Percentiles rank a stretch among this genome's conserved stretches.
Evolutionary conservation across 2,797 vertebrate genomes (phyloP).

Genomic region (Cephalopachus bancanus): DNA sequence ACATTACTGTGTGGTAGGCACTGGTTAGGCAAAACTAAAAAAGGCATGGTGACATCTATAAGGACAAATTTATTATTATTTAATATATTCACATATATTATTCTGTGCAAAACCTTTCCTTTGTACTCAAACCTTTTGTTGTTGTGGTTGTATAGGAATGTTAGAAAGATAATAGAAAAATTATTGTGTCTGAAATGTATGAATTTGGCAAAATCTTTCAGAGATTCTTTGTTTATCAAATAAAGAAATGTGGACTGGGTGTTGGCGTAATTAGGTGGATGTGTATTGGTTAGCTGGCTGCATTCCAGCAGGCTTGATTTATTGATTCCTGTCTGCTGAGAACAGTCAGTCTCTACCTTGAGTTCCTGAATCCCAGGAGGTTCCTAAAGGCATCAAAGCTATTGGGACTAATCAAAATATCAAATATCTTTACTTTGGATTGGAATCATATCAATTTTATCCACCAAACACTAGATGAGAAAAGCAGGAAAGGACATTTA

Average conservation of each 20-base stretch:
- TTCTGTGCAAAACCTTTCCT: neutral
- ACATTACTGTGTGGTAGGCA: neutral
- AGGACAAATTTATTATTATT: neutral
- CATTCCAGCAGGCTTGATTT: neutral
- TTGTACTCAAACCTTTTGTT: conserved; percentile 10
- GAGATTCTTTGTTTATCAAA: neutral
- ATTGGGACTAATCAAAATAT: neutral
- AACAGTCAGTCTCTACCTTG: neutral
- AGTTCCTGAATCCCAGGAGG: neutral
- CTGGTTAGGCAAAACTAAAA: conserved; percentile 10
- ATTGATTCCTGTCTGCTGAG: neutral
- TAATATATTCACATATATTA: neutral
- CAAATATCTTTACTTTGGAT: neutral
- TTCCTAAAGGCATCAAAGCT: neutral
- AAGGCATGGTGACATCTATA: neutral
- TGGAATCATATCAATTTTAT: neutral
- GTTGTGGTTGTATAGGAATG: neutral
- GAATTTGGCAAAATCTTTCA: conserved; percentile 5
- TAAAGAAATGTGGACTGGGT: neutral
- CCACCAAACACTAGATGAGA: neutral
- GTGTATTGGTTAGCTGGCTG: neutral
- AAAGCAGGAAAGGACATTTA: neutral
- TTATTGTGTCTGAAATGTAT: neutral
- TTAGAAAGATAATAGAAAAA: neutral
- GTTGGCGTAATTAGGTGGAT: neutral